phyloP scores from a whole-genome alignment of 2,888 invertebrate genomes.

The Troides helena region DNA sequence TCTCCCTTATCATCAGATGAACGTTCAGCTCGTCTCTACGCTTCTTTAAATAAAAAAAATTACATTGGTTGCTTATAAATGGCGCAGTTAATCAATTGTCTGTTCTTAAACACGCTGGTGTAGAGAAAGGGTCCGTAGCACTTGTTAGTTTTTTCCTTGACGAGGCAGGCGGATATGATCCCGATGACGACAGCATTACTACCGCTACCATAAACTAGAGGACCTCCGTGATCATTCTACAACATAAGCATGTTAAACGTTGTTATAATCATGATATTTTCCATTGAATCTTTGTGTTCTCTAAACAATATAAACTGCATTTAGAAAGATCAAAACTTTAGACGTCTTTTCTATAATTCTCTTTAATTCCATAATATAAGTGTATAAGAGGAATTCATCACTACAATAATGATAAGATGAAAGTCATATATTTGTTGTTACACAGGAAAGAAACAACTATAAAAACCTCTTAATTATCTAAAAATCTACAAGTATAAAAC shows the following conservation, averaged over 20 bases:
- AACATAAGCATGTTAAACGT: constrained; percentile 14
- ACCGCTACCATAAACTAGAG: constrained; percentile 48
- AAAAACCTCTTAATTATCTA: not conserved
- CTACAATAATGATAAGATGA: too few species aligned
- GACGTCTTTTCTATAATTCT: too few species aligned
- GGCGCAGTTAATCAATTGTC: constrained; percentile 55
- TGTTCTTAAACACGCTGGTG: constrained; percentile 59
- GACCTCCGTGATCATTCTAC: constrained; percentile 66
- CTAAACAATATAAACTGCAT: too few species aligned
- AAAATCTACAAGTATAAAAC: not conserved
- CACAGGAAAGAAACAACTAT: not conserved
- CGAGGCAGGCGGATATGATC: constrained; percentile 60
- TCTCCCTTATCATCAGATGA: too few species aligned
- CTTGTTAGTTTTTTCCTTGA: constrained; percentile 53
- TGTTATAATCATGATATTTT: not conserved
- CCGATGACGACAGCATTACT: constrained; percentile 50
- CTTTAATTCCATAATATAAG: too few species aligned
- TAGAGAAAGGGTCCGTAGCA: constrained; percentile 64
- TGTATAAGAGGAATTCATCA: too few species aligned
- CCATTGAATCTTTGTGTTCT: not conserved
- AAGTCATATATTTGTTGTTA: not conserved
- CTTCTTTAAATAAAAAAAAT: constrained; percentile 3
- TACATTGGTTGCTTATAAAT: constrained; percentile 54
- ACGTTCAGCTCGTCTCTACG: too few species aligned
- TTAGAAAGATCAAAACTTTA: too few species aligned